Evolutionary conservation across 2,797 vertebrate species (phyloP).

Genomic region (Rhynchonycteris naso): DNA sequence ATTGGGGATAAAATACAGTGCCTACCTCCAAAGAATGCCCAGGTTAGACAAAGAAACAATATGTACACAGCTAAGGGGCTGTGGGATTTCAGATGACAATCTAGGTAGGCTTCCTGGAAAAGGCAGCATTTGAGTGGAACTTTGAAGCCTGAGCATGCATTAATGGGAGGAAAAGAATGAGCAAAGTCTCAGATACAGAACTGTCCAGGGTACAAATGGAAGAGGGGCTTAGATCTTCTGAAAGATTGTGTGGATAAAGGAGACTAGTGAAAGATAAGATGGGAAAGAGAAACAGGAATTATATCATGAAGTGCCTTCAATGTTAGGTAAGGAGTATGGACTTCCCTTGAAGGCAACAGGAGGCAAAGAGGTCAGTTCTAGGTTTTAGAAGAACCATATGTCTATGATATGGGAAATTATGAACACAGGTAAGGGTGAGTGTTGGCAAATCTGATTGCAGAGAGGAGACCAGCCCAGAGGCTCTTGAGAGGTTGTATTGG

Average conservation of each 20-base stretch:
- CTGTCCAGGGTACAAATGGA: neutral
- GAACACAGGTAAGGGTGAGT: neutral
- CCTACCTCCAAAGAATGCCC: neutral
- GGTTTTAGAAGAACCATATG: neutral
- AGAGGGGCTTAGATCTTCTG: neutral
- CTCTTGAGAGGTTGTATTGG: neutral
- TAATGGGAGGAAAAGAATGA: neutral
- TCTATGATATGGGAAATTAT: rapidly evolving
- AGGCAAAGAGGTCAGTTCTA: neutral
- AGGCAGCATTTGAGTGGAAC: neutral
- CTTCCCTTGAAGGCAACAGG: neutral
- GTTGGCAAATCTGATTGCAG: neutral
- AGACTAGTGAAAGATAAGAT: neutral
- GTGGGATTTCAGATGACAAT: neutral
- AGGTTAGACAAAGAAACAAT: neutral
- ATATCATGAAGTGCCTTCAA: neutral
- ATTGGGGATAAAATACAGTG: neutral
- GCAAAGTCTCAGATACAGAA: neutral
- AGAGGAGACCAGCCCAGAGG: neutral
- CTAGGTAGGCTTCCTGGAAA: neutral
- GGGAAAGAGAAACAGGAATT: neutral
- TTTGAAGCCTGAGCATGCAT: neutral
- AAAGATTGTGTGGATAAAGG: neutral
- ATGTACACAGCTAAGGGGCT: neutral
- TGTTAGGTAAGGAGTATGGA: neutral